phyloP scores from a whole-genome alignment of 37 sponge, comb jelly and placozoan genomes.

The Eunapius fragilis region DNA sequence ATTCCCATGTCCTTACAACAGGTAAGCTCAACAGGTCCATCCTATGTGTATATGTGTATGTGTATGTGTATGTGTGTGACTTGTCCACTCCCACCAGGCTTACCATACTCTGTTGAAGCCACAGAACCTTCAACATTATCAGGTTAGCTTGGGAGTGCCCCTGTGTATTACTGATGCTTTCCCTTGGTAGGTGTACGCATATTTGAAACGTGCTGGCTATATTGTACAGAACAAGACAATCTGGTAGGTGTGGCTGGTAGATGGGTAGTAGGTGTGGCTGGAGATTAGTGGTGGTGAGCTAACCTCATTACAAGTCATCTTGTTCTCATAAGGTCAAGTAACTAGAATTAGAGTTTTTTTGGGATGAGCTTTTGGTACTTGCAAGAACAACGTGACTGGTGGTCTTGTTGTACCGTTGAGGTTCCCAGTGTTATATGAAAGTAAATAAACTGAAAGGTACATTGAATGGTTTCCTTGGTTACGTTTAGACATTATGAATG shows the following conservation, averaged over 20 bases:
- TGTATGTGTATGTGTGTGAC: conserved; percentile 4
- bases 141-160: neutral
- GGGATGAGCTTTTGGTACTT: neutral
- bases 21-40: conserved; percentile 8
- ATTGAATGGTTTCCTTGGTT: too few species aligned
- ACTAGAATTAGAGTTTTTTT: too few species aligned
- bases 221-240: neutral
- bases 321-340: too few species aligned
- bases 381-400: too few species aligned
- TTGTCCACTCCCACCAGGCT: conserved; percentile 27
- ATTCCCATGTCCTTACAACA: conserved; percentile 27
- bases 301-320: too few species aligned
- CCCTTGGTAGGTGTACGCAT: conserved; percentile 21
- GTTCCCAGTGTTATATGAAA: too few species aligned
- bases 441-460: too few species aligned
- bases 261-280: neutral
- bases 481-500: too few species aligned
- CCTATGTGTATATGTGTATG: conserved; percentile 3
- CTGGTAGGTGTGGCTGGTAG: too few species aligned
- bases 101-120: conserved; percentile 20
- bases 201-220: conserved; percentile 22
- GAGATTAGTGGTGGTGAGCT: too few species aligned
- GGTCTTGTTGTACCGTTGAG: too few species aligned
- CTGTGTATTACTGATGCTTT: neutral
- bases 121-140: neutral